phyloP scores from a whole-genome alignment of 2,888 invertebrate species.

The Scaptomyza reducta region DNA sequence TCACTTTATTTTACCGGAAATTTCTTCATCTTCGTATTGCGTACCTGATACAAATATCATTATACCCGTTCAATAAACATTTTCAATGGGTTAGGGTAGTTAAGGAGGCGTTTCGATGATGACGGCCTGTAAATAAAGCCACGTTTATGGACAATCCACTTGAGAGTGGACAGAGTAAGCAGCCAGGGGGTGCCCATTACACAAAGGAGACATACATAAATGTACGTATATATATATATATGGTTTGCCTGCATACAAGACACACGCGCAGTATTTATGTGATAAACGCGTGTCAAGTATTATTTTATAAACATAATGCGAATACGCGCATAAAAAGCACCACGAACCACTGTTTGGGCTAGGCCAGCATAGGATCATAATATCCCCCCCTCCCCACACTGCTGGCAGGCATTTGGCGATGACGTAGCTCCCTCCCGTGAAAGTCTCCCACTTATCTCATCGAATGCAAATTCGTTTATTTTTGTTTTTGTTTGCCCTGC shows the following conservation, averaged over 20 bases:
- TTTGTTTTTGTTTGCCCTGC: constrained; percentile 21
- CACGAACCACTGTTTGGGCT: constrained; percentile 8
- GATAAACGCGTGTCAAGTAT: constrained; percentile 63
- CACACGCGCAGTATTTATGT: constrained; percentile 59
- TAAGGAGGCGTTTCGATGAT: constrained; percentile 38
- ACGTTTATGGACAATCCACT: constrained; percentile 49
- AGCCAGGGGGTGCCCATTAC: constrained; percentile 1
- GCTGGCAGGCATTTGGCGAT: constrained; percentile 7
- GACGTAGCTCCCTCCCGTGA: not conserved
- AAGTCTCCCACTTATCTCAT: constrained; percentile 5
- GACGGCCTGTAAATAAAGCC: constrained; percentile 46
- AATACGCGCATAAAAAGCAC: constrained; percentile 31
- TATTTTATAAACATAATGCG: constrained; percentile 55
- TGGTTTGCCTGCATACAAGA: constrained; percentile 26
- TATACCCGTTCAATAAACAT: not conserved
- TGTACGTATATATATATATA: not conserved
- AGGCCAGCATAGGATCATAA: not conserved
- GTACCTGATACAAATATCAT: not conserved
- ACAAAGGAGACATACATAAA: constrained; percentile 22
- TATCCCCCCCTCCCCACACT: constrained; percentile 5
- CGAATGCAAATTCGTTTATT: constrained; percentile 27
- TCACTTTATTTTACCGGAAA: no score
- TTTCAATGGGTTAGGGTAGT: not conserved
- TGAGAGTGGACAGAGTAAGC: constrained; percentile 36
- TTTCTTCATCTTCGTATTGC: not conserved